Evolutionary conservation across 2,888 invertebrate species (phyloP).

Genomic region (Blomia tropicalis): DNA sequence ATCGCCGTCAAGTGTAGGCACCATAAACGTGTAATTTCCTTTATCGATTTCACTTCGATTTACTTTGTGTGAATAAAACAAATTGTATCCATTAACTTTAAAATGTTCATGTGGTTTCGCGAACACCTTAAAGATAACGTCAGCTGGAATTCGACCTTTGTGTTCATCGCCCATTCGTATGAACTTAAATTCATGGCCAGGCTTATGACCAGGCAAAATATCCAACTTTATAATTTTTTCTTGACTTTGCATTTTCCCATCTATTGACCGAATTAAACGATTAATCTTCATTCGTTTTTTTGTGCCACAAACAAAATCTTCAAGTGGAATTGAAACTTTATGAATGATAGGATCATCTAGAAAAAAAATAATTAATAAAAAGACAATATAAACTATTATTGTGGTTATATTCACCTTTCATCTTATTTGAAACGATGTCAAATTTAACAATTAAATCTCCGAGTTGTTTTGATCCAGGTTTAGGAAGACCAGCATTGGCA

Average conservation of each 20-base stretch:
- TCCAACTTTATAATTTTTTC: conserved; percentile 46
- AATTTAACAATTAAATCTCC: not conserved
- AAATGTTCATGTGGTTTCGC: not conserved
- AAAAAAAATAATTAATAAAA: not conserved
- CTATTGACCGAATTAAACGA: conserved; percentile 49
- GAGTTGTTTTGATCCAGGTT: not conserved
- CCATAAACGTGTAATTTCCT: too few relatives aligned
- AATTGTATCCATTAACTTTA: not conserved
- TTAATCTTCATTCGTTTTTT: conserved; percentile 98
- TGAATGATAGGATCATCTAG: conserved; percentile 71
- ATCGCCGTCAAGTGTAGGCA: too few relatives aligned
- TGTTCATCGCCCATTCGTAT: not conserved
- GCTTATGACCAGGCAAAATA: not conserved
- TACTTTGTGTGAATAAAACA: not conserved
- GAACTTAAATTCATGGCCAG: not conserved
- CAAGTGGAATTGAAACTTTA: conserved; percentile 75
- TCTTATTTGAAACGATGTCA: not conserved
- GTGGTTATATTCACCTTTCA: too few relatives aligned
- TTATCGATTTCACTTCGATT: too few relatives aligned
- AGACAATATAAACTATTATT: not conserved
- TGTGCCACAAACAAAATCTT: conserved; percentile 82
- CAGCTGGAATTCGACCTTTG: not conserved
- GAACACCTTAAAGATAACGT: not conserved
- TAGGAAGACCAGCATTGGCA: not conserved
- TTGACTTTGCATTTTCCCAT: conserved; percentile 57